Conservation (phyloP, 2,113 vertebrate genomes). For the Otus sunia region DNA sequence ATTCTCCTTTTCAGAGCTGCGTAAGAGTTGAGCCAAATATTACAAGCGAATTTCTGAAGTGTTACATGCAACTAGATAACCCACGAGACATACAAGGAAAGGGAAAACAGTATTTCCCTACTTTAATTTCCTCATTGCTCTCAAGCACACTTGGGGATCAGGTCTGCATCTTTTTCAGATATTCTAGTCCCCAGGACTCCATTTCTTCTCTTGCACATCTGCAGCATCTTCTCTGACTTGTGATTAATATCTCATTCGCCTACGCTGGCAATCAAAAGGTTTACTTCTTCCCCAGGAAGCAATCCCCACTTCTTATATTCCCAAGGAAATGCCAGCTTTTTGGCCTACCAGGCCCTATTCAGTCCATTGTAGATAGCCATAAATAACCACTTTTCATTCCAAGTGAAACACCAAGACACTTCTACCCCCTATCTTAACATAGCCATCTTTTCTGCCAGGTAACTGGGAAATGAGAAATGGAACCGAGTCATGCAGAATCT, state of each 20-base stretch:
- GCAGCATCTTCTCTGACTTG: neutral
- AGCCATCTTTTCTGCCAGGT: neutral
- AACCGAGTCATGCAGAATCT: neutral
- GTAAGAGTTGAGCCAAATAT: neutral
- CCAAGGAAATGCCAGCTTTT: neutral
- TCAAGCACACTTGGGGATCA: neutral
- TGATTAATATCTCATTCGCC: neutral
- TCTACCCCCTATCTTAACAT: neutral
- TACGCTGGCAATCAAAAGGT: neutral
- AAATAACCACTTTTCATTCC: neutral
- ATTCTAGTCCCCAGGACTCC: neutral
- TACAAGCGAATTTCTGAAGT: neutral
- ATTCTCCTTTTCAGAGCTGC: rapidly evolving
- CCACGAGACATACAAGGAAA: neutral
- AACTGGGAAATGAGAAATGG: neutral
- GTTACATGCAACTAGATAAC: neutral
- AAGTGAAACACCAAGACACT: neutral
- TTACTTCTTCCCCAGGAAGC: neutral
- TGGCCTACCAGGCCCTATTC: neutral
- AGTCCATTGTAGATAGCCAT: neutral
- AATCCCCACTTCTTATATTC: neutral
- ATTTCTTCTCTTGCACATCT: neutral
- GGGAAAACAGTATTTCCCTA: neutral
- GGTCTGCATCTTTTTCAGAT: neutral
- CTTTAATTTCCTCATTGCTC: neutral